Base-by-base conservation (phyloP, 2,888 invertebrate genomes). In the Dryadula phaetusa region DNA sequence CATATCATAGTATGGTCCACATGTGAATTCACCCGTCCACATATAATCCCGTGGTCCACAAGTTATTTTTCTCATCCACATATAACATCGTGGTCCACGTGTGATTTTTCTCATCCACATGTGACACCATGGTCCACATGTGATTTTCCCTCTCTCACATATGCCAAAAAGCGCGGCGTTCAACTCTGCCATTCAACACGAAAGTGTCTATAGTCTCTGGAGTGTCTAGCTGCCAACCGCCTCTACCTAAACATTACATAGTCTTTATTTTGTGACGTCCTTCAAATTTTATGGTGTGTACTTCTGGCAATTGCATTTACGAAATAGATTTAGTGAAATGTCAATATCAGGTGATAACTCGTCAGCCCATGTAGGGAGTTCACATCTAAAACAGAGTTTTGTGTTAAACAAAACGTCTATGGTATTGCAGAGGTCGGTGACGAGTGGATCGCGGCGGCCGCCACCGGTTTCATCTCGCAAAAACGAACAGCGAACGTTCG, bases 341-440 rank as follows among this genome's bases (percentile, higher is more conserved):
- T 44, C 56, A 64, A 66, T 67, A 58, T 71, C 67, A 44, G 20
- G 37, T 64, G 74, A 74, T 77, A 79, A 82, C 85, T 87, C 65
- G 75, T 76, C 80, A 74, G 76, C 81, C 86, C 85, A 77, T 84
- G 67, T 82, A 79, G 52, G 82, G 82, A 46, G 64, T 37, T 67
- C 74, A 76, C 82, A 22, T 46, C 56, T 69, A 79, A 84, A 83
- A 84, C n/a, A 81, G 82, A 82, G 75, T 75, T 75, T 79, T 71
- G 73, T 66, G 66, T 71, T 76, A 83, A 80, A 78, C 75, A 77
- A 73, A 67, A 63, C 54, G 70, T 74, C 71, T 70, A 52, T 49
- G 70, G 42, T 63, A 64, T 60, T 54, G 52, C 37, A 54, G 70
- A 72, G 71, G 72, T 66, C 71, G 71, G 70, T 61, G 46, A n/a